These are phyloP conservation scores for Micrasema longulum DNA, from an alignment of 1,140 invertebrate genomes.

Conservation along the genomic window DNA sequence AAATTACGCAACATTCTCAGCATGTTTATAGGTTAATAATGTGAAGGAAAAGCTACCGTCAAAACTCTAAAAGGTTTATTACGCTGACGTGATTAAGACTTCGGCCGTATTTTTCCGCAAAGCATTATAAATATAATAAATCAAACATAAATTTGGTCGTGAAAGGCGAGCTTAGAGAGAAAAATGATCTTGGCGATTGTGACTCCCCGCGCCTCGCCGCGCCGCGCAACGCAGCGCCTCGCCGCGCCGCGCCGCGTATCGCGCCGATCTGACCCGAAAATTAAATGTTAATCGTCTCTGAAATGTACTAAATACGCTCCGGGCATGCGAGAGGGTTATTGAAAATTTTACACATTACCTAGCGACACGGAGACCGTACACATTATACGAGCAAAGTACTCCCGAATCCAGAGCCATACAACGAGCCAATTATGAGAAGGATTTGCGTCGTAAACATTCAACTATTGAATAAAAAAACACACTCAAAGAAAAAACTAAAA, in stretches of 20 bases:
- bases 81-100: slow-evolving; percentile 42
- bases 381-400: background rate
- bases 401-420: background rate
- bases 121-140: slow-evolving; percentile 45
- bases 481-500: too few relatives aligned
- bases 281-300: slow-evolving; percentile 54
- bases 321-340: slow-evolving; percentile 53
- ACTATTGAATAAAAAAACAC: too few relatives aligned
- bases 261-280: slow-evolving; percentile 53
- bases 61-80: slow-evolving; percentile 17
- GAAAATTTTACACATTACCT: slow-evolving; percentile 48
- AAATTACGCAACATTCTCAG: too few relatives aligned
- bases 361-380: slow-evolving; percentile 16
- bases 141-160: slow-evolving; percentile 45
- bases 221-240: background rate
- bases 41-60: slow-evolving; percentile 20
- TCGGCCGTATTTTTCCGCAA: slow-evolving; percentile 32
- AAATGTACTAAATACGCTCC: slow-evolving; percentile 49
- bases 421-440: background rate
- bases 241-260: slow-evolving; percentile 34
- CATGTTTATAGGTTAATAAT: too few relatives aligned
- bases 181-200: slow-evolving; percentile 45
- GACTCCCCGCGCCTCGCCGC: slow-evolving; percentile 1
- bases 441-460: background rate
- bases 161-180: slow-evolving; percentile 46